phyloP scores from a whole-genome alignment of 2,113 vertebrate species.

The Dasyurus viverrinus region DNA sequence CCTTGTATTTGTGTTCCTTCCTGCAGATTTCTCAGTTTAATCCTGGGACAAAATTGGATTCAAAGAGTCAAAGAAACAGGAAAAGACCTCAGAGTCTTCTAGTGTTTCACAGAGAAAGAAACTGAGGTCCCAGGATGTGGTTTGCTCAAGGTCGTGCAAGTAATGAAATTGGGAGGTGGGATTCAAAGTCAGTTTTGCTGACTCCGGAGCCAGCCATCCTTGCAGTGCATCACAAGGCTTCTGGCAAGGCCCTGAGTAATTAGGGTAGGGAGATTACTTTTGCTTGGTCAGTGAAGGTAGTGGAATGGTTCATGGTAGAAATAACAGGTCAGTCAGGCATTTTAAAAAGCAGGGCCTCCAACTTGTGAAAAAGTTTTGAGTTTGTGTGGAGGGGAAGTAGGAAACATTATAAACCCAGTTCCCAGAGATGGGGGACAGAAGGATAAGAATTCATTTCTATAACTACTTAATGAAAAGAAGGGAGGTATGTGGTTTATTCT shows the following conservation, averaged over 20 bases:
- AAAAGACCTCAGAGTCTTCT: neutral
- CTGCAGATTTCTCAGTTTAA: neutral
- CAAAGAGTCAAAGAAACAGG: neutral
- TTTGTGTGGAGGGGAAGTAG: neutral
- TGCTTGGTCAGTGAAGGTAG: neutral
- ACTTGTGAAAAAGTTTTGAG: neutral
- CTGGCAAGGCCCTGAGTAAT: neutral
- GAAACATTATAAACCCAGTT: neutral
- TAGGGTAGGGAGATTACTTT: neutral
- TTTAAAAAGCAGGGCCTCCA: neutral
- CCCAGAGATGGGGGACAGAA: neutral
- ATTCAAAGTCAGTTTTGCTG: neutral
- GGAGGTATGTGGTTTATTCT: neutral
- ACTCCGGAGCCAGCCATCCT: neutral
- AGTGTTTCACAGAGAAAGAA: constrained; percentile 15
- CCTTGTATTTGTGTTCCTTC: neutral
- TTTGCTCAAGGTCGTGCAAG: neutral
- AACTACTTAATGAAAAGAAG: neutral
- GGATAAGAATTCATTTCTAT: neutral
- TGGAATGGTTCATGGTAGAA: neutral
- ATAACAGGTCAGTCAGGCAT: neutral
- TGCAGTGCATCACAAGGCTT: neutral
- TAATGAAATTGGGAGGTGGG: neutral
- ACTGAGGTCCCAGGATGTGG: neutral
- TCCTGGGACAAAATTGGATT: neutral